Evolutionary conservation across 2,113 vertebrate genomes (phyloP).

Genomic region (Ramphastos sulfuratus): DNA sequence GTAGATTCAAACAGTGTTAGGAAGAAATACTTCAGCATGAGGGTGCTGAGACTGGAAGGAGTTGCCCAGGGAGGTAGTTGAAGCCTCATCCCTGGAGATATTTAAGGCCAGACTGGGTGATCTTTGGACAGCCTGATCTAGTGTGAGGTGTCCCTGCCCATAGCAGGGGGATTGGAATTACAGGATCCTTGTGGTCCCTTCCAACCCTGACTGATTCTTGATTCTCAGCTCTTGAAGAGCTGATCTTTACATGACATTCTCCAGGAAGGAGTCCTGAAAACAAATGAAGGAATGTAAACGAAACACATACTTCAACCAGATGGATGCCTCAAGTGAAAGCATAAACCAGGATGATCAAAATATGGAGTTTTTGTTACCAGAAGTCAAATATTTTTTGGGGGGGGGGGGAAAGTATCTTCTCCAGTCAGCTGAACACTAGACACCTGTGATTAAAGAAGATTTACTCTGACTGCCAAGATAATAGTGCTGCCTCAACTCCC

Average conservation of each 20-base stretch:
- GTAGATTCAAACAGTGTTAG: too few relatives aligned
- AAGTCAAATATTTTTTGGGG: not conserved
- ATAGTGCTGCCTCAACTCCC: not conserved
- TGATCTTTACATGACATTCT: not conserved
- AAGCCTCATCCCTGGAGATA: too few relatives aligned
- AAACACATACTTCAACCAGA: not conserved
- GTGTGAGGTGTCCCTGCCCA: too few relatives aligned
- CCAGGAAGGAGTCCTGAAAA: not conserved
- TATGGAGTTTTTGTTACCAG: not conserved
- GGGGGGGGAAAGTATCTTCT: not conserved
- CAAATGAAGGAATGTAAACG: not conserved
- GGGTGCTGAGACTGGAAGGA: too few relatives aligned
- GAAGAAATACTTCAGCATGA: too few relatives aligned
- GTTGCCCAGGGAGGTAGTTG: too few relatives aligned
- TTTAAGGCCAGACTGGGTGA: too few relatives aligned
- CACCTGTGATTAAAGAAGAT: not conserved
- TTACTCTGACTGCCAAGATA: not conserved
- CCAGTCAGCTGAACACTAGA: not conserved
- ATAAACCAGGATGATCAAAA: not conserved
- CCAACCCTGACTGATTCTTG: too few relatives aligned
- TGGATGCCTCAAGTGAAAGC: not conserved
- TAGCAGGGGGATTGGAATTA: too few relatives aligned
- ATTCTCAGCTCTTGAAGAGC: not conserved
- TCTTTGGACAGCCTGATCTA: too few relatives aligned
- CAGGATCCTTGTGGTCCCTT: too few relatives aligned